Base-by-base conservation (phyloP, 2,113 vertebrate species). In the Pyxicephalus adspersus region DNA sequence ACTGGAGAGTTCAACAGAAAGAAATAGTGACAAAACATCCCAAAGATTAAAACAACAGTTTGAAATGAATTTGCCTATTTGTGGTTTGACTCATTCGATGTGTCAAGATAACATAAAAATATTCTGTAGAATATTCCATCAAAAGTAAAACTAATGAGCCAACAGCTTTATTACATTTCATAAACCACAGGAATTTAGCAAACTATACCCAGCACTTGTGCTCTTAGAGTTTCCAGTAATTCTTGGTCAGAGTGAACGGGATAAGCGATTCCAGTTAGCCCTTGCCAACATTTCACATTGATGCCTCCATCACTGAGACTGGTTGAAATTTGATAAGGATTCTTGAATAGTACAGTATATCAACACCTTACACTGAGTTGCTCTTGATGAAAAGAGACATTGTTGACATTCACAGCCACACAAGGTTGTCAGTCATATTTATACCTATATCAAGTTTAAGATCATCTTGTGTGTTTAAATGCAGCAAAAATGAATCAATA, bases 301-400 rank as follows among this genome's bases (percentile, higher is more conserved):
- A 72, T 26, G 51, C 25, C 38, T 72, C 0, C 25, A 29, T 55
- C 28, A 54, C 19, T 50, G 29, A 57, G 15, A 64, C 13, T 57
- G 19, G 11, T 54, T 52, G 68, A 54, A 54, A 26, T 50, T 52
- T 54, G 68, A 71, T 71, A 23, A 51, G 16, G 50, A 28, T 71
- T 68, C 68, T 15, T 63, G 60, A 63, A 26, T 16, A 64, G 61
- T n/a, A n/a, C n/a, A n/a, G n/a, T 4, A 55, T 23, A 45, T 70
- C 20, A 70, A 70, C 66, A 70, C n/a, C 51, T 70, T 50, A 5
- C 17, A 7, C 25, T 51, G 20, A 13, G 5, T 50, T 70, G n/a
- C 34, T n/a, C 34, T 50, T 25, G n/a, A 51, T 74, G 51, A 73
- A 73, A 26, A 71, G 67, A 26, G 54, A 57, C 20, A 28, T 26